phyloP scores from a whole-genome alignment of 1,140 invertebrate genomes.

The Cryptotermes secundus region DNA sequence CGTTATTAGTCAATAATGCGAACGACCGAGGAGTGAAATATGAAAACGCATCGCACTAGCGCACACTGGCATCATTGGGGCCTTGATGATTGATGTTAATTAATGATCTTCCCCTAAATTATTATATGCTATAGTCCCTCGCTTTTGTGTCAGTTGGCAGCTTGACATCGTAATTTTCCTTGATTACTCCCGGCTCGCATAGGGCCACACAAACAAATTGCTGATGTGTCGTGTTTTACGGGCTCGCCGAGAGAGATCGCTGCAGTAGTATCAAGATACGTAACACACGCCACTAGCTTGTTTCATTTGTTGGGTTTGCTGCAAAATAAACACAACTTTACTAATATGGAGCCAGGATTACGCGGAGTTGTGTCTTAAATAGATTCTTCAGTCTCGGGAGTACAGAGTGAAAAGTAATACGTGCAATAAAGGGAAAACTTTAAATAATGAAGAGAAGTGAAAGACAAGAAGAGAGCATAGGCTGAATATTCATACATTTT shows the following conservation, averaged over 20 bases:
- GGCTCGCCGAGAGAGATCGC: background rate
- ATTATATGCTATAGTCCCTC: constrained; percentile 12
- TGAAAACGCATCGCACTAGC: constrained; percentile 14
- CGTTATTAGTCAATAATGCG: constrained; percentile 17
- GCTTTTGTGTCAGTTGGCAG: constrained; percentile 14
- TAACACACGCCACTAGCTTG: too few species aligned
- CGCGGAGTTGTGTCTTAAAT: too few species aligned
- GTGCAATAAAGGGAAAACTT: too few species aligned
- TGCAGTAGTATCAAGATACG: background rate
- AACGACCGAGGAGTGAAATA: background rate
- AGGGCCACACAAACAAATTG: background rate
- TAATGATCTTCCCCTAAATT: constrained; percentile 19
- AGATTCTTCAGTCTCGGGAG: too few species aligned
- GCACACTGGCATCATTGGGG: background rate
- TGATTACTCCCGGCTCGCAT: constrained; percentile 9
- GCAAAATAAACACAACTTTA: too few species aligned
- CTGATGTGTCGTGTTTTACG: constrained; percentile 15
- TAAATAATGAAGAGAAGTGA: too few species aligned
- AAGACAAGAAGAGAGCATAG: too few species aligned
- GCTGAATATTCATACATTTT: too few species aligned
- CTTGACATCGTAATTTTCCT: constrained; percentile 19
- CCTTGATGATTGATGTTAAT: constrained; percentile 17
- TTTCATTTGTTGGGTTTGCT: too few species aligned
- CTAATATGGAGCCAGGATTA: too few species aligned
- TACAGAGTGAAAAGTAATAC: too few species aligned